Evolutionary conservation across 2,797 vertebrate species (phyloP).

Genomic region (Peromyscus melanophrys): DNA sequence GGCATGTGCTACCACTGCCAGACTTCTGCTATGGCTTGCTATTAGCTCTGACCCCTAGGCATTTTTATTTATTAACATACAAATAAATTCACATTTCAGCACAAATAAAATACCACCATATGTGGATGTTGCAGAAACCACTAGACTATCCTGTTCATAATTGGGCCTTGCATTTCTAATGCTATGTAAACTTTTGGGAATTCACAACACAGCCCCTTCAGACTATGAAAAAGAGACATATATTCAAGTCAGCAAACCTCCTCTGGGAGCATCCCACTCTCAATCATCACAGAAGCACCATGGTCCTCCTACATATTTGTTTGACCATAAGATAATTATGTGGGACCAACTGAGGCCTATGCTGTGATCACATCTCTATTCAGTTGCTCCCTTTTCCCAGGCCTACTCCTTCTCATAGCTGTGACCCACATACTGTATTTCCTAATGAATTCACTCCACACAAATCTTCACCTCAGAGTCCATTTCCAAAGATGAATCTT

Average conservation of each 20-base stretch:
- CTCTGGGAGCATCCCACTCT: neutral
- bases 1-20: too few species aligned
- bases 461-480: neutral
- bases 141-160: neutral
- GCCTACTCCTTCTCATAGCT: neutral
- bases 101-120: too few species aligned
- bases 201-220: neutral
- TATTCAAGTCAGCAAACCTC: fast-evolving
- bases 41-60: too few species aligned
- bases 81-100: too few species aligned
- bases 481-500: neutral
- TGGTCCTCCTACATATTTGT: fast-evolving
- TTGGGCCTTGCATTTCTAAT: neutral
- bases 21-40: too few species aligned
- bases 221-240: neutral
- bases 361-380: neutral
- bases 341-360: neutral
- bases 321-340: neutral
- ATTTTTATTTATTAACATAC: too few species aligned
- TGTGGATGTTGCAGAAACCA: neutral
- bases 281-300: neutral
- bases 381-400: neutral
- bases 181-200: too few species aligned
- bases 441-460: neutral
- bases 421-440: neutral